phyloP scores from a whole-genome alignment of 2,797 vertebrate genomes.

The Betta splendens region DNA sequence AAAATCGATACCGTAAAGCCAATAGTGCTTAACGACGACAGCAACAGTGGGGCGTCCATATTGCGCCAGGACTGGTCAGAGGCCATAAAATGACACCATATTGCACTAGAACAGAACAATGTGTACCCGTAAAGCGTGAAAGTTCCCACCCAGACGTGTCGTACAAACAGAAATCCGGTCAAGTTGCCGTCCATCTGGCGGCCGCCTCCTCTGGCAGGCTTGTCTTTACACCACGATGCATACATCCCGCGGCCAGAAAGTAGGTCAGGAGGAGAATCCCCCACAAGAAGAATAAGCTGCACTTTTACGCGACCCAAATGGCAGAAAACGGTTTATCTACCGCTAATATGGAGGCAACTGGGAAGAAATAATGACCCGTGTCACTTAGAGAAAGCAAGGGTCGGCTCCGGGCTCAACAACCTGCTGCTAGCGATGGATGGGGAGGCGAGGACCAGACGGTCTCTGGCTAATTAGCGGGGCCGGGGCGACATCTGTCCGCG shows the following conservation, averaged over 20 bases:
- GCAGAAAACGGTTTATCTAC: too few relatives aligned
- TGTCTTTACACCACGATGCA: slow-evolving; percentile 17
- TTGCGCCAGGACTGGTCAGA: neutral
- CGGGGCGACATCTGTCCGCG: accelerated
- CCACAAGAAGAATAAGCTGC: neutral
- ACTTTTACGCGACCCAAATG: slow-evolving; percentile 5
- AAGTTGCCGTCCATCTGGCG: slow-evolving; percentile 13
- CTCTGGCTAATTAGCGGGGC: too few relatives aligned
- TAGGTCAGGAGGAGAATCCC: slow-evolving; percentile 34
- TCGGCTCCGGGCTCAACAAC: slow-evolving; percentile 4
- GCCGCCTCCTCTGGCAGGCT: slow-evolving; percentile 10
- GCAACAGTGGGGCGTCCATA: slow-evolving; percentile 9
- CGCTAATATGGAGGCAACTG: neutral
- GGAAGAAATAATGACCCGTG: neutral
- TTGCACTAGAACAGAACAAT: slow-evolving; percentile 28
- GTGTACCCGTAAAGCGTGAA: slow-evolving; percentile 31
- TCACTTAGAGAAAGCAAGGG: slow-evolving; percentile 44
- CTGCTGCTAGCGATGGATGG: slow-evolving; percentile 30
- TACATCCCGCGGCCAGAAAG: slow-evolving; percentile 41
- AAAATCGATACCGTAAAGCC: slow-evolving; percentile 9
- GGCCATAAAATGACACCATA: slow-evolving; percentile 3
- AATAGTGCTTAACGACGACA: neutral
- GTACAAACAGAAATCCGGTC: neutral
- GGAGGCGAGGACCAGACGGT: too few relatives aligned
- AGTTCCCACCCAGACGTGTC: slow-evolving; percentile 1